Evolutionary conservation across 2,797 vertebrate genomes (phyloP).

Genomic region (Simalia tracyae): DNA sequence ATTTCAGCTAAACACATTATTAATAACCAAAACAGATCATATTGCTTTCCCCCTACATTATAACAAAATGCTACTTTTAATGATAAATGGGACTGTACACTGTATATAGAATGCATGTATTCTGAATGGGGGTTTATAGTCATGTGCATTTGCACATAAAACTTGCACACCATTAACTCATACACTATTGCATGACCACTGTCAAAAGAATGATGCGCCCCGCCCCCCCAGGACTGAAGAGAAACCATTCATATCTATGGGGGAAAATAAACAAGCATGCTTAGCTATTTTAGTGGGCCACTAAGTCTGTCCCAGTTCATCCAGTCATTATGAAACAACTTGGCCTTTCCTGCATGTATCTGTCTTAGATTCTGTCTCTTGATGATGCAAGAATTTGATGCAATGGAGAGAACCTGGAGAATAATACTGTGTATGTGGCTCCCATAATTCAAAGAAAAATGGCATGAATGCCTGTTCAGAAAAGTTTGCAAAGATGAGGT

Average conservation of each 20-base stretch:
- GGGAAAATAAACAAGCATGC: not conserved
- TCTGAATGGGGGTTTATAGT: not conserved
- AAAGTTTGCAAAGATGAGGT: too few relatives aligned
- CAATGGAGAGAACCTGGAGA: not conserved
- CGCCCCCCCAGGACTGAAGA: not conserved
- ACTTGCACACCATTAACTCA: not conserved
- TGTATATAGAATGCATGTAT: not conserved
- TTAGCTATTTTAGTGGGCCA: not conserved
- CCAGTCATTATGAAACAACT: not conserved
- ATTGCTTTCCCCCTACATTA: not conserved
- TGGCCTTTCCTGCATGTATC: not conserved
- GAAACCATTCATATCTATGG: not conserved
- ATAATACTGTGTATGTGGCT: not conserved
- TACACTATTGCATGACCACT: not conserved
- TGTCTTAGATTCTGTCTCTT: not conserved
- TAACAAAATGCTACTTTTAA: not conserved
- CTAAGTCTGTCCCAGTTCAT: not conserved
- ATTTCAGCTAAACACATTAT: constrained; percentile 4
- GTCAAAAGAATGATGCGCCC: not conserved
- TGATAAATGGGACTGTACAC: not conserved
- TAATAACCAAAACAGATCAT: constrained; percentile 3
- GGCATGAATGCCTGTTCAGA: too few relatives aligned
- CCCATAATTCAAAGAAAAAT: not conserved
- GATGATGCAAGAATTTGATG: not conserved
- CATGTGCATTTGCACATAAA: not conserved